Evolutionary conservation across 2,888 invertebrate genomes (phyloP), one percentile per base, ranked within the genome.

Genomic region (Lasioglossum morio): DNA sequence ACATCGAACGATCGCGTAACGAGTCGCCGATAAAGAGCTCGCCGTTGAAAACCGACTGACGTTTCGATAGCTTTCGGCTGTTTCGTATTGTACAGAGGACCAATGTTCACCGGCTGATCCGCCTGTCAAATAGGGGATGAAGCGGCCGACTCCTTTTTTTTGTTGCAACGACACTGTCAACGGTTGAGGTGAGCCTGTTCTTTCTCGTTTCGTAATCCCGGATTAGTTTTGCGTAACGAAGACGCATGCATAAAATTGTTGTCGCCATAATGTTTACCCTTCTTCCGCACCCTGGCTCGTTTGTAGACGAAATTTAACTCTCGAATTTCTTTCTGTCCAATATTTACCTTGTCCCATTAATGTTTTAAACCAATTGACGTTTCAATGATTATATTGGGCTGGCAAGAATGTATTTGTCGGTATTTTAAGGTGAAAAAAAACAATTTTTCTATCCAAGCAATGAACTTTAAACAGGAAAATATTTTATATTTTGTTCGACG

Each of bases 141-240:
- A 74, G 57, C 80, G n/a, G 53, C 80, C 57, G 53, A 30, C 46
- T 72, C 48, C 57, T 40, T 63, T 60, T 75, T 30, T 7, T n/a
- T 7, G 4, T 3, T 27, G 34, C n/a, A 30, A 16, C 69, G 14
- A 69, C 77, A 70, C 75, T 77, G 80, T 75, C 84, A 40, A 30
- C 72, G 66, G 75, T 81, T 78, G 48, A 82, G 86, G 86, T 86
- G 79, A 86, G 86, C 70, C 57, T 63, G 72, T 53, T 53, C 23
- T 72, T 48, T 34, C 23, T 48, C 70, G 43, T 43, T 43, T 16
- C 53, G 4, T 27, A 34, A 46, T 72, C 23, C 53, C 8, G 27
- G 27, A 27, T 14, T 63, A 27, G 27, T 16, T 63, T 63, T 16
- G 2, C 23, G 53, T 27, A 23, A 30, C 23, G 5, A n/a, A 27